Evolutionary conservation across 2,888 invertebrate species (phyloP).

Genomic region (Leucozona laternaria): DNA sequence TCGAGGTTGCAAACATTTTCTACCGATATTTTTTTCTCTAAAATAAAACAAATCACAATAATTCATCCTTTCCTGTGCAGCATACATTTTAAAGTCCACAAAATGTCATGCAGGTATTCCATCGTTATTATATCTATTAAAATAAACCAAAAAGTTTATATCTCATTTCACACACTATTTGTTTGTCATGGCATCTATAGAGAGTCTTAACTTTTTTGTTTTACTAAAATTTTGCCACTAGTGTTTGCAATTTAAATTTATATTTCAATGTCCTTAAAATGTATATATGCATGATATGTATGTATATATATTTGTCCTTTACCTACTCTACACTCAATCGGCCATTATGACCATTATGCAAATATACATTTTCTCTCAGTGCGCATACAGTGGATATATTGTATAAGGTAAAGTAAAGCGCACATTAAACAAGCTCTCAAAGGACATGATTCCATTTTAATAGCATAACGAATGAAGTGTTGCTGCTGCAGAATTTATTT

Average conservation of each 20-base stretch:
- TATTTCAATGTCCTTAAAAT: constrained; percentile 5
- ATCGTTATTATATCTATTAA: not conserved
- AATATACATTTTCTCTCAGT: constrained; percentile 42
- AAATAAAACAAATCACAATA: not conserved
- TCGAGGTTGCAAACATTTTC: no score
- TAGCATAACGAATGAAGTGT: constrained; percentile 58
- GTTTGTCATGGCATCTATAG: not conserved
- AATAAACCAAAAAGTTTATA: not conserved
- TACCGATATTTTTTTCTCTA: not conserved
- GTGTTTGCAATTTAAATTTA: constrained; percentile 17
- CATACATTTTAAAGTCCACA: not conserved
- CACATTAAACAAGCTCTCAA: constrained; percentile 43
- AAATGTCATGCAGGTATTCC: not conserved
- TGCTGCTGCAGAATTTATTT: constrained; percentile 19
- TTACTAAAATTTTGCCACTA: constrained; percentile 5
- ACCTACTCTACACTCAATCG: constrained; percentile 15
- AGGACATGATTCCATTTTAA: constrained; percentile 57
- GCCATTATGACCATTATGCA: constrained; percentile 56
- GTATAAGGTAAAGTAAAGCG: constrained; percentile 29
- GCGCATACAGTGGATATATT: constrained; percentile 1
- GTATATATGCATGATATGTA: not conserved
- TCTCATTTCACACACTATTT: constrained; percentile 21
- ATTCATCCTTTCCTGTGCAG: not conserved
- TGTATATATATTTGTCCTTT: not conserved
- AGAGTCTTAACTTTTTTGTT: constrained; percentile 13